These are phyloP conservation scores for Saccopteryx leptura DNA, from an alignment of 2,113 vertebrate species.

Conservation along the genomic window DNA sequence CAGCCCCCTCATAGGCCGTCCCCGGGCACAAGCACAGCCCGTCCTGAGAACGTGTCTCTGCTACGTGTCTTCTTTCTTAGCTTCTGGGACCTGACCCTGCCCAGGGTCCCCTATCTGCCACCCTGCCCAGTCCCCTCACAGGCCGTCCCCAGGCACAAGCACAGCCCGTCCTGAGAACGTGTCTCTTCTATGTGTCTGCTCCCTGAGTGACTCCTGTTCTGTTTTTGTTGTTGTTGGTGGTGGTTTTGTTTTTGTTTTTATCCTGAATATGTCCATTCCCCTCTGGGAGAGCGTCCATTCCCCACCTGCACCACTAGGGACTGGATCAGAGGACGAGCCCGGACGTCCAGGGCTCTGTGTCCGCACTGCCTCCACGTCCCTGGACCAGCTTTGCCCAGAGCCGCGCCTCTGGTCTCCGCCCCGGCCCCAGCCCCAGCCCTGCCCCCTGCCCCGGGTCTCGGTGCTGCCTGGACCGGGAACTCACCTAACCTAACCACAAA, in stretches of 20 bases:
- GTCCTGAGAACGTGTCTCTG: not conserved
- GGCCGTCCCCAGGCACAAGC: not conserved
- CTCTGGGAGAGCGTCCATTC: too few species aligned
- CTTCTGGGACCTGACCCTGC: not conserved
- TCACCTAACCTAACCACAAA: not conserved
- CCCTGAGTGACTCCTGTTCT: not conserved
- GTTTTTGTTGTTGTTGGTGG: too few species aligned
- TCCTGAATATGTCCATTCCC: too few species aligned
- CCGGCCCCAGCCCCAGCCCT: too few species aligned
- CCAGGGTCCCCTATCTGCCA: not conserved
- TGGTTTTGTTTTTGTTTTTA: not conserved
- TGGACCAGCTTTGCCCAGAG: not conserved
- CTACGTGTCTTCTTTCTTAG: not conserved
- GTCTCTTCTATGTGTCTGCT: not conserved
- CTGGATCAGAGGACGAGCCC: not conserved
- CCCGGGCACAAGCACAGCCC: not conserved
- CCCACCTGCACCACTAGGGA: not conserved
- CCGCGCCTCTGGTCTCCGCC: not conserved
- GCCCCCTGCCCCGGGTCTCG: fast-evolving
- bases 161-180: not conserved
- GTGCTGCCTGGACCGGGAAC: fast-evolving
- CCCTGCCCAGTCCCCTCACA: too few species aligned
- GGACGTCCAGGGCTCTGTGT: fast-evolving
- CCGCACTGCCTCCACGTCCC: fast-evolving
- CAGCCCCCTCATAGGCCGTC: fast-evolving